phyloP scores from a whole-genome alignment of 2,888 invertebrate genomes.

The Andrena fulva region DNA sequence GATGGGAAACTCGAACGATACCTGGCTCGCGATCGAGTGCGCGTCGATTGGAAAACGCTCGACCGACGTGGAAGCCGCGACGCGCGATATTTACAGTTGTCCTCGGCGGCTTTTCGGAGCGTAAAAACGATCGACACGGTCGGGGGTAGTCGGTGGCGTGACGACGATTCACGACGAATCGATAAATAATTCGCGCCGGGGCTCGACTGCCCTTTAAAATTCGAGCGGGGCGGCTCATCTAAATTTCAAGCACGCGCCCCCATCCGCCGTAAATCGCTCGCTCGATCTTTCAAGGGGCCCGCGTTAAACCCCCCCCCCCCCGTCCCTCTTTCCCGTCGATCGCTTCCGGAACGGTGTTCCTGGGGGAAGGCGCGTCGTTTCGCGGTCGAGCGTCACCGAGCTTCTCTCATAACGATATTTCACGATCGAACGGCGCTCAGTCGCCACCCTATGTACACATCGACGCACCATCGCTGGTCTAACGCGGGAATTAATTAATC shows the following conservation, averaged over 20 bases:
- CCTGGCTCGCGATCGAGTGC: not conserved
- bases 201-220: conserved; percentile 5
- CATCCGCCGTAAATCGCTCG: not conserved
- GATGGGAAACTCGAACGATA: not conserved
- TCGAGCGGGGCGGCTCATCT: not conserved
- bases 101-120: not conserved
- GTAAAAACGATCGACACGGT: not conserved
- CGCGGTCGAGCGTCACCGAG: not conserved
- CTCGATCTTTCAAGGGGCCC: conserved; percentile 1
- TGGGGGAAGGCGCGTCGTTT: not conserved
- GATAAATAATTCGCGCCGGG: conserved; percentile 22
- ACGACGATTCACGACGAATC: conserved; percentile 1
- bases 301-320: not conserved
- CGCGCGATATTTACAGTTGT: conserved; percentile 40
- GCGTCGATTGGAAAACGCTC: conserved; percentile 17
- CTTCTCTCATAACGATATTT: not conserved
- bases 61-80: not conserved
- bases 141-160: not conserved
- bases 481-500: conserved; percentile 27
- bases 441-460: conserved; percentile 50
- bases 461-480: conserved; percentile 36
- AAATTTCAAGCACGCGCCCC: conserved; percentile 9
- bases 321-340: not conserved
- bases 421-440: not conserved
- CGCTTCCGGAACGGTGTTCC: not conserved